Percentiles rank a stretch among this genome's conserved stretches.
These are phyloP conservation scores for Zaprionus vittiger DNA, from an alignment of 1,140 invertebrate species.

Conservation along the genomic window DNA sequence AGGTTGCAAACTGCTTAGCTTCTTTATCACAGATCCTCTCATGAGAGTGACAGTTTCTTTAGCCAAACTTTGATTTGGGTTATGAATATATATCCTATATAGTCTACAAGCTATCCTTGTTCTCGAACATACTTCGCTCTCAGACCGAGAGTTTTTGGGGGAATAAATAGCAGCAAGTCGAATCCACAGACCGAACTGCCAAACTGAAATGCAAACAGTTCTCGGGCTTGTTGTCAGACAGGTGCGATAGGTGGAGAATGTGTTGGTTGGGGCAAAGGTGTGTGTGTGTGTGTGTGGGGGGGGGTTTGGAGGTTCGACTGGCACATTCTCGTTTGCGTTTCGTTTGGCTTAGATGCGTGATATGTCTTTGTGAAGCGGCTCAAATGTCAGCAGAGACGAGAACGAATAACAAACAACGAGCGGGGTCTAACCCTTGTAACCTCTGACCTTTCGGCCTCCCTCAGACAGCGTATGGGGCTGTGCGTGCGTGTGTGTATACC, in stretches of 20 bases:
- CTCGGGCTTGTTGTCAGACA: neutral
- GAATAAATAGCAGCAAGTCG: neutral
- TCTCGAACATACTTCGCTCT: neutral
- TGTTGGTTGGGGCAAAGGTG: neutral
- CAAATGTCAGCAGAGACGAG: conserved; percentile 45
- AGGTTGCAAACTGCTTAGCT: too few species aligned
- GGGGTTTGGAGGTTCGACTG: neutral
- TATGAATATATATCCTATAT: neutral
- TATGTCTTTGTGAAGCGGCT: conserved; percentile 58
- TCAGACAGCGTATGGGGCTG: neutral
- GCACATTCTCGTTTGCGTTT: conserved; percentile 15
- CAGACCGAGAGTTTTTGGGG: neutral
- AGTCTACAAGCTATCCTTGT: neutral
- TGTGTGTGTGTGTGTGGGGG: neutral
- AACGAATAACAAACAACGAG: conserved; percentile 14
- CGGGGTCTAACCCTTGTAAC: conserved; percentile 62
- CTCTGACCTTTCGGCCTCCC: conserved; percentile 53
- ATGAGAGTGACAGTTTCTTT: too few species aligned
- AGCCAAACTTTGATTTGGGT: neutral
- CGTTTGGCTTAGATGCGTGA: conserved; percentile 38
- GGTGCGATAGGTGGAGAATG: neutral
- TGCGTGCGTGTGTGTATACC: neutral
- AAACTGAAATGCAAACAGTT: neutral
- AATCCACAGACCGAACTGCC: neutral
- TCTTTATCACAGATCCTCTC: too few species aligned